Evolutionary conservation across 2,888 invertebrate genomes (phyloP).

Genomic region (Sarcophaga subvicina): DNA sequence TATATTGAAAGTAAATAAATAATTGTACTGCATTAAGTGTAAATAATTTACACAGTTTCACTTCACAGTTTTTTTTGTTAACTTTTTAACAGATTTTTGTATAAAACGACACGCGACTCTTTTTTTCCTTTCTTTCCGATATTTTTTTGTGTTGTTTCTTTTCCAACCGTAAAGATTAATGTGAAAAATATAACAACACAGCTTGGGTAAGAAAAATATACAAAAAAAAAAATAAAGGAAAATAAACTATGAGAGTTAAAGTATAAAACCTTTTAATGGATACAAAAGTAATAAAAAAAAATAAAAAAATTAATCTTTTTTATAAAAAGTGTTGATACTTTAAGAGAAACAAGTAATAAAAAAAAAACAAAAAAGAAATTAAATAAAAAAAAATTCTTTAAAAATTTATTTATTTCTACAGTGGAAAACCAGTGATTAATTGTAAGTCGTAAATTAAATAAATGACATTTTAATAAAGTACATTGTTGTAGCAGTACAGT

Average conservation of each 20-base stretch:
- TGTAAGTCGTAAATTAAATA: conserved; percentile 29
- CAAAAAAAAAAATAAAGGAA: conserved; percentile 18
- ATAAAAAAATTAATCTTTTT: conserved; percentile 1
- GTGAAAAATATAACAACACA: conserved; percentile 11
- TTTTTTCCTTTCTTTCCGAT: not conserved
- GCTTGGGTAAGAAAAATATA: conserved; percentile 5
- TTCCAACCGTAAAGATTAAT: conserved; percentile 37
- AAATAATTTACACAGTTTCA: conserved; percentile 64
- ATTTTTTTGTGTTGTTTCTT: not conserved
- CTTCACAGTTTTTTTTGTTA: not conserved
- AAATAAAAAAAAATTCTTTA: conserved; percentile 3
- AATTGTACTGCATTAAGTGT: conserved; percentile 60
- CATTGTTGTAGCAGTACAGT: not conserved
- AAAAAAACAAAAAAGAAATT: not conserved
- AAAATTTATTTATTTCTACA: conserved; percentile 29
- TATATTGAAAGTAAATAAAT: conserved; percentile 47
- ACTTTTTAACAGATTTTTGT: conserved; percentile 2
- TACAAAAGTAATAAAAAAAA: not conserved
- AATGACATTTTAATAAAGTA: conserved; percentile 51
- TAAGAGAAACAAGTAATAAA: no score
- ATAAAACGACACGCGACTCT: conserved; percentile 51
- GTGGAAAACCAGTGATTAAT: conserved; percentile 49
- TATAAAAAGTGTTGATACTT: conserved; percentile 16
- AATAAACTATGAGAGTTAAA: conserved; percentile 17
- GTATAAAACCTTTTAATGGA: conserved; percentile 45